Percentiles rank a stretch among this genome's conserved stretches.
phyloP scores from a whole-genome alignment of 1,140 invertebrate species.

The Mactra quadrangularis region DNA sequence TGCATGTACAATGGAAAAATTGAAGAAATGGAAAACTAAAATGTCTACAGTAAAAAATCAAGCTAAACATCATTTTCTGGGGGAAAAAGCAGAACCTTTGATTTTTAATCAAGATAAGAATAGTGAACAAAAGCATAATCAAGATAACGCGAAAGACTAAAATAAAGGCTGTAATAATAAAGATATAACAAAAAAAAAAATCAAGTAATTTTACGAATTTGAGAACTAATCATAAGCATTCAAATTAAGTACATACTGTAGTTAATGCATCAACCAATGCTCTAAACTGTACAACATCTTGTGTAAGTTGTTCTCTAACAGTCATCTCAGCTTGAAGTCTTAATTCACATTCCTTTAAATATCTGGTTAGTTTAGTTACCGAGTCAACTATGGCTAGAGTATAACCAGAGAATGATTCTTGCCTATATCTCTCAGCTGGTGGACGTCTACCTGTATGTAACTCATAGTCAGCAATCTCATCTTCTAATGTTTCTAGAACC shows the following conservation, averaged over 20 bases:
- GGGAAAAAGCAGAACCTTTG: too few species aligned
- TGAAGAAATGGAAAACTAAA: too few species aligned
- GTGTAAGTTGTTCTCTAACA: conserved; percentile 77
- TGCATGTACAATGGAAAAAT: too few species aligned
- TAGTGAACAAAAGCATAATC: too few species aligned
- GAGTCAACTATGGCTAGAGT: conserved; percentile 78
- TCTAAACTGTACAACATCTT: conserved; percentile 77
- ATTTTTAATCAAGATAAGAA: too few species aligned
- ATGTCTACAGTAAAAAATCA: too few species aligned
- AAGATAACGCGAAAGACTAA: too few species aligned
- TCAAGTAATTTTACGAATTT: not conserved
- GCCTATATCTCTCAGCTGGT: conserved; percentile 68
- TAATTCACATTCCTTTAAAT: conserved; percentile 80
- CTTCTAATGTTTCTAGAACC: conserved; percentile 76
- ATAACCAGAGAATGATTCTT: conserved; percentile 79
- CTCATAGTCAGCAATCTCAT: conserved; percentile 79
- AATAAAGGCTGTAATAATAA: too few species aligned
- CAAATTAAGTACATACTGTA: conserved; percentile 73
- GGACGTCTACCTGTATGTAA: conserved; percentile 72
- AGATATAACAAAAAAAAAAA: too few species aligned
- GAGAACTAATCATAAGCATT: not conserved
- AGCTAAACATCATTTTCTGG: too few species aligned
- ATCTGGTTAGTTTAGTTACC: conserved; percentile 77
- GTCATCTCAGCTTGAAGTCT: conserved; percentile 74
- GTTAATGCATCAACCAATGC: conserved; percentile 78